A percentile compares a stretch with the other conserved stretches of the same genome.
These are phyloP conservation scores for Thymelicus sylvestris DNA, from an alignment of 2,888 invertebrate species.

Conservation along the genomic window DNA sequence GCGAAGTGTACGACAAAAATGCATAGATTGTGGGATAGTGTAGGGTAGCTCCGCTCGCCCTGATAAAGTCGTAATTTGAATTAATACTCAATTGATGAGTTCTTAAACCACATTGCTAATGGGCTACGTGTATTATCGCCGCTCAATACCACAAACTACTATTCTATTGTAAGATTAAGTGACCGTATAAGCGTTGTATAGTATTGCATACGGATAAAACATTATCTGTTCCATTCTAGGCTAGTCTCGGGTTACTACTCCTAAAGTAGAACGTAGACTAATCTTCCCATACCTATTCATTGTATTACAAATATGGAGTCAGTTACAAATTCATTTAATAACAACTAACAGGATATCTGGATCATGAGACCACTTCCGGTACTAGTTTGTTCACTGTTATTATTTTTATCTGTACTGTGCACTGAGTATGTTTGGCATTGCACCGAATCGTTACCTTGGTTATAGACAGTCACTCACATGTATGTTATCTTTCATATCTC, in stretches of 20 bases:
- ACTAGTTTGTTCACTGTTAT: slow-evolving; percentile 30
- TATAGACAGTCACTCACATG: slow-evolving; percentile 13
- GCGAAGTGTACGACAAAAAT: no score
- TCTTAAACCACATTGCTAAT: no score
- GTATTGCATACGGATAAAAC: slow-evolving; percentile 17
- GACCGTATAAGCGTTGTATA: neutral
- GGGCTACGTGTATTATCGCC: no score
- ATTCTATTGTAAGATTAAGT: neutral
- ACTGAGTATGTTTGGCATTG: slow-evolving; percentile 11
- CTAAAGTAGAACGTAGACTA: slow-evolving; percentile 22
- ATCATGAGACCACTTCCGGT: slow-evolving; percentile 57
- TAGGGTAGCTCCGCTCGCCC: no score
- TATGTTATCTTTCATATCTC: slow-evolving; percentile 18
- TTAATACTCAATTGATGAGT: neutral
- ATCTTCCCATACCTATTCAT: slow-evolving; percentile 28
- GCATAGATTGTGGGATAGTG: no score
- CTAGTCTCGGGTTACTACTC: slow-evolving; percentile 28
- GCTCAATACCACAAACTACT: no score
- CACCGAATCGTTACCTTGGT: slow-evolving; percentile 19
- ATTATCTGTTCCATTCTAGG: slow-evolving; percentile 19
- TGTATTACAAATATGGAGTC: slow-evolving; percentile 32
- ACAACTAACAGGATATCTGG: slow-evolving; percentile 61
- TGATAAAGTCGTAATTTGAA: neutral
- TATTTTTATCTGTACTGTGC: slow-evolving; percentile 15
- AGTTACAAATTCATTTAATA: slow-evolving; percentile 42